Percentiles rank a stretch among this genome's conserved stretches.
Evolutionary conservation across 2,113 vertebrate genomes (phyloP).

Genomic region (Boleophthalmus pectinirostris): DNA sequence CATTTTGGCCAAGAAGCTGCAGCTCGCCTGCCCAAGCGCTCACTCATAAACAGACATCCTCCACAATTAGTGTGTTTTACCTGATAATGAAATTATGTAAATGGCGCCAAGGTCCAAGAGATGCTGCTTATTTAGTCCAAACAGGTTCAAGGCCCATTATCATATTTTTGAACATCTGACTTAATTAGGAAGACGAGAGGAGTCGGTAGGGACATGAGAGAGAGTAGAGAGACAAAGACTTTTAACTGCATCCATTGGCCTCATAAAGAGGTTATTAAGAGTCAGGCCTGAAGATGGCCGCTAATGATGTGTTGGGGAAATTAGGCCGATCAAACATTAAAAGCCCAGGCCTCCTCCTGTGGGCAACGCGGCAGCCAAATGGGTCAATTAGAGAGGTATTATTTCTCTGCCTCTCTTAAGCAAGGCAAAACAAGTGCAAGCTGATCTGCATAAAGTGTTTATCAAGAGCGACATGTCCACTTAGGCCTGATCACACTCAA

Average conservation of each 20-base stretch:
- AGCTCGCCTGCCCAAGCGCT: constrained; percentile 46
- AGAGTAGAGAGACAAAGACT: constrained; percentile 74
- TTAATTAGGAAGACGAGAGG: constrained; percentile 88
- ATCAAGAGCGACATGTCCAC: constrained; percentile 88
- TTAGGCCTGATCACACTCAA: constrained; percentile 82
- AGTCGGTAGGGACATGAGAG: constrained; percentile 67
- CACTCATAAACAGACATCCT: constrained; percentile 55
- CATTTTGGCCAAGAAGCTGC: constrained; percentile 65
- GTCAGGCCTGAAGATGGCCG: constrained; percentile 90
- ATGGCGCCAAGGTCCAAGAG: constrained; percentile 79
- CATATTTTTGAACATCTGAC: constrained; percentile 99
- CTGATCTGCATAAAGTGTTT: constrained; percentile 89
- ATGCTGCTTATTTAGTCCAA: constrained; percentile 88
- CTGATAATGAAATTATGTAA: constrained; percentile 99
- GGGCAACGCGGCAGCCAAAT: constrained; percentile 98
- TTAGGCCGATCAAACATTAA: constrained; percentile 99
- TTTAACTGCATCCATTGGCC: constrained; percentile 82
- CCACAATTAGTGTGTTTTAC: constrained; percentile 85
- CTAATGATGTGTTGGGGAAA: constrained; percentile 99
- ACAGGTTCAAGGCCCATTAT: constrained; percentile 92
- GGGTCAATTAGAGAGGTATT: constrained; percentile 99
- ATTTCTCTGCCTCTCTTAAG: constrained; percentile 80
- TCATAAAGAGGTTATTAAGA: constrained; percentile 99
- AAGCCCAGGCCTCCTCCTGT: constrained; percentile 90
- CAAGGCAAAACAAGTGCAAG: constrained; percentile 89